Percentiles rank a stretch among this genome's conserved stretches.
phyloP scores from a whole-genome alignment of 2,888 invertebrate species.

The Stegana nigrithorax region DNA sequence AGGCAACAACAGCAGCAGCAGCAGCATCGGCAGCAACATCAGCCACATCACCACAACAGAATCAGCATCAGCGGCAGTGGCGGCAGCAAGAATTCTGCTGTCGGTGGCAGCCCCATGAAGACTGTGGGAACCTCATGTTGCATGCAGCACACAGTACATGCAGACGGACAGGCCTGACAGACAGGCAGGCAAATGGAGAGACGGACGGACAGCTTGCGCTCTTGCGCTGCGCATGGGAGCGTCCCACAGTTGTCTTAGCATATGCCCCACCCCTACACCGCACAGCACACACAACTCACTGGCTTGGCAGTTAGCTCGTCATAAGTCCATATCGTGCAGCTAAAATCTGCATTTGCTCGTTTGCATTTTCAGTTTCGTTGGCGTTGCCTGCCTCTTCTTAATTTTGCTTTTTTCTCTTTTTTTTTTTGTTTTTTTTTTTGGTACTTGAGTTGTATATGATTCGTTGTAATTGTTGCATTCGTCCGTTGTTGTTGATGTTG shows the following conservation, averaged over 20 bases:
- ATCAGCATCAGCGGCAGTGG: slow-evolving; percentile 45
- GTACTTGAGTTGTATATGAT: neutral
- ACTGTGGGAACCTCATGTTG: slow-evolving; percentile 58
- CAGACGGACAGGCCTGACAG: too few species aligned
- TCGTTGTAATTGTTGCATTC: slow-evolving; percentile 5
- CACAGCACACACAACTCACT: too few species aligned
- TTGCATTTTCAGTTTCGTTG: slow-evolving; percentile 43
- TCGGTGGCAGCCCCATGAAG: slow-evolving; percentile 14
- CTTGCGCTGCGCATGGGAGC: neutral
- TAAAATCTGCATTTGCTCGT: slow-evolving; percentile 60
- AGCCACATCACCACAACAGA: slow-evolving; percentile 29
- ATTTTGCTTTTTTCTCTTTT: slow-evolving; percentile 13
- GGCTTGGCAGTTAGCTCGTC: slow-evolving; percentile 3
- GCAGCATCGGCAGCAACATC: slow-evolving; percentile 38
- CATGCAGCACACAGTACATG: slow-evolving; percentile 50
- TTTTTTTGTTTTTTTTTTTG: neutral
- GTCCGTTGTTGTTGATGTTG: slow-evolving; percentile 35
- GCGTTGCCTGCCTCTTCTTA: slow-evolving; percentile 20
- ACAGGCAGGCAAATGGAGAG: slow-evolving; percentile 4
- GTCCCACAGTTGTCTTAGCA: too few species aligned
- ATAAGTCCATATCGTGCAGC: slow-evolving; percentile 48
- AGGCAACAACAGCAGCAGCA: slow-evolving; percentile 45
- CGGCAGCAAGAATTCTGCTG: slow-evolving; percentile 20
- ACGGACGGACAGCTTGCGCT: neutral
- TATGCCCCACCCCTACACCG: neutral